Evolutionary conservation across 2,888 invertebrate species (phyloP), one percentile per base, ranked within the genome.

Genomic region (Epicampocera succincta): DNA sequence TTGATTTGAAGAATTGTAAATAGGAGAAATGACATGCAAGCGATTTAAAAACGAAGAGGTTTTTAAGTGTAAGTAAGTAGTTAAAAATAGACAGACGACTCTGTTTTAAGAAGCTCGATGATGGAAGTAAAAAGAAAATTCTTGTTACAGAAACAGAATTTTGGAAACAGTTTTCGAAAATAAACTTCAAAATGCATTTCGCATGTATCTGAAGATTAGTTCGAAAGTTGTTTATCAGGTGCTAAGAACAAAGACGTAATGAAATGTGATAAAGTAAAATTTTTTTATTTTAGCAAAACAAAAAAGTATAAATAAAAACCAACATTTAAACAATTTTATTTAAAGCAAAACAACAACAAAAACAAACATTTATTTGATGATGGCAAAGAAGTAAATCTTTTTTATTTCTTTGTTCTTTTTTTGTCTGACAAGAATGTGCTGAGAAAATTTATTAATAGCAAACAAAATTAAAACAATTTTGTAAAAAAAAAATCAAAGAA

Each of bases 241-340:
- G 90, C 90, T 90, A 90, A 87, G 87, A 89, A 89, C 89, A 89
- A 90, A 90, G 87, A 89, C 88, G 90, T 89, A 90, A 89, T 90
- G 74, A 90, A 90, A 88, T 90, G 90, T 90, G 90, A 90, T 90
- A 90, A 89, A 88, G 87, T 83, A 74, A 83, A 84, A 81, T 79
- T 79, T 74, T 72, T 83, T 84, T 46, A 52, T 76, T 83, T 84
- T 66, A 61, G 56, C 66, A 73, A 56, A 66, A 33, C 52, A n/a
- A 54, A 29, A 58, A 75, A 50, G 60, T 44, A 29, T 13, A 44
- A 50, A 60, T 19, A 60, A 44, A 44, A 54, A 42, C 52, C 6
- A 42, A 63, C 6, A 21, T 8, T 19, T 52, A 29, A 48, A 48
- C 6, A 0, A n/a, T 21, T 48, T 17, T 13, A 42, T 54, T 66